phyloP scores from a whole-genome alignment of 2,797 vertebrate species.

The Zalophus californianus region DNA sequence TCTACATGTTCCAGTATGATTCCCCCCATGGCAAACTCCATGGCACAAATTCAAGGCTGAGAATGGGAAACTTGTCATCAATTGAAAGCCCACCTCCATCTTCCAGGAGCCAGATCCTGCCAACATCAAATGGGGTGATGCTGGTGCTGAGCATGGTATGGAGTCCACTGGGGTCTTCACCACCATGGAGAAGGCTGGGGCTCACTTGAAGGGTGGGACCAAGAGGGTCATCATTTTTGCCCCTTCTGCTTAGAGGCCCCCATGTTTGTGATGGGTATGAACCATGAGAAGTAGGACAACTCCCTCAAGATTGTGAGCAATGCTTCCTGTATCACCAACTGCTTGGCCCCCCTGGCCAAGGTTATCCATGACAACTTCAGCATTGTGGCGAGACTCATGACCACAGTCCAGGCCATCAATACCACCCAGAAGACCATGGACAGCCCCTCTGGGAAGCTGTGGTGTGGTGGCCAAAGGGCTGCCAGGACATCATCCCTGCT shows the following conservation, averaged over 20 bases:
- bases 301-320: background rate
- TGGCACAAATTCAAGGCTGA: background rate
- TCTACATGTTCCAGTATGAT: background rate
- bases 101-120: background rate
- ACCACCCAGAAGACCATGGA: background rate
- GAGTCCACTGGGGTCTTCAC: background rate
- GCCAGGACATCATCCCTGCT: background rate
- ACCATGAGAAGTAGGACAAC: background rate
- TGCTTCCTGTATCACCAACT: background rate
- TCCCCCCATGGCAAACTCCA: background rate
- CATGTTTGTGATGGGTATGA: background rate
- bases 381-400: background rate
- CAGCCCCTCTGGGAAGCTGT: background rate
- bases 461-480: background rate
- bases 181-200: background rate
- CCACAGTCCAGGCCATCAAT: background rate
- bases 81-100: background rate
- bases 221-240: background rate
- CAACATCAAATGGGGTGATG: background rate
- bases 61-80: background rate
- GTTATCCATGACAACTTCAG: background rate
- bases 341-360: background rate
- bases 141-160: background rate
- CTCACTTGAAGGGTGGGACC: background rate
- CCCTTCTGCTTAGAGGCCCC: background rate